Evolutionary conservation across 2,888 invertebrate species (phyloP).

Genomic region (Eristalinus aeneus): DNA sequence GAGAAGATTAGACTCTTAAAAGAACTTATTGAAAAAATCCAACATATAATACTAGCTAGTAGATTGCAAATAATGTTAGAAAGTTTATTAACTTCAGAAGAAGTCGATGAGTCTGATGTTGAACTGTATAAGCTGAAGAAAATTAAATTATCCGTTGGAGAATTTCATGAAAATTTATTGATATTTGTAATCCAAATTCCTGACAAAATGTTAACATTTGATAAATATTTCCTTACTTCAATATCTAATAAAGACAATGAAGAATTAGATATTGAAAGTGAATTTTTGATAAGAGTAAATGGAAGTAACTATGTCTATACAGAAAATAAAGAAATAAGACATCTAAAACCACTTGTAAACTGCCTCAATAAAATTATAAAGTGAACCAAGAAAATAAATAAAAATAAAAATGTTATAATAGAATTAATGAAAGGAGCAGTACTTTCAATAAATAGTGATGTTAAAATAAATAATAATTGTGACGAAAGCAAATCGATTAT

Average conservation of each 20-base stretch:
- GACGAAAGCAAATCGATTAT: slow-evolving; percentile 1
- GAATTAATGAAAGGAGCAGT: background rate
- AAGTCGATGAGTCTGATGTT: slow-evolving; percentile 9
- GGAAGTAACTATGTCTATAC: background rate
- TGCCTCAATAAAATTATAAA: background rate
- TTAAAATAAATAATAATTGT: background rate
- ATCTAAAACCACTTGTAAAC: slow-evolving; percentile 6
- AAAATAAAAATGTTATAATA: background rate
- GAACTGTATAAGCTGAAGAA: background rate
- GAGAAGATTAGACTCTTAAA: slow-evolving; percentile 2
- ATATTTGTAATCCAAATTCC: slow-evolving; percentile 14
- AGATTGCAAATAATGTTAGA: slow-evolving; percentile 7
- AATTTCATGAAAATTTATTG: slow-evolving; percentile 3
- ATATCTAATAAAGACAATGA: slow-evolving; percentile 7
- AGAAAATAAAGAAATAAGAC: slow-evolving; percentile 4
- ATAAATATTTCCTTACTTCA: background rate
- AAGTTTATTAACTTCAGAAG: slow-evolving; percentile 1
- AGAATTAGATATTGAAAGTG: background rate
- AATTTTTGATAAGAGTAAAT: background rate
- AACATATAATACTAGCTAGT: slow-evolving; percentile 3
- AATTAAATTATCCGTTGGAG: slow-evolving; percentile 1
- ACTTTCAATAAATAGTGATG: background rate
- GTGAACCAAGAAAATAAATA: background rate
- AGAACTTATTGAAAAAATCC: slow-evolving; percentile 6
- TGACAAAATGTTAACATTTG: background rate